Percentiles rank a stretch among this genome's conserved stretches.
These are phyloP conservation scores for Ferdinandea cuprea DNA, from an alignment of 2,888 invertebrate species.

Conservation along the genomic window DNA sequence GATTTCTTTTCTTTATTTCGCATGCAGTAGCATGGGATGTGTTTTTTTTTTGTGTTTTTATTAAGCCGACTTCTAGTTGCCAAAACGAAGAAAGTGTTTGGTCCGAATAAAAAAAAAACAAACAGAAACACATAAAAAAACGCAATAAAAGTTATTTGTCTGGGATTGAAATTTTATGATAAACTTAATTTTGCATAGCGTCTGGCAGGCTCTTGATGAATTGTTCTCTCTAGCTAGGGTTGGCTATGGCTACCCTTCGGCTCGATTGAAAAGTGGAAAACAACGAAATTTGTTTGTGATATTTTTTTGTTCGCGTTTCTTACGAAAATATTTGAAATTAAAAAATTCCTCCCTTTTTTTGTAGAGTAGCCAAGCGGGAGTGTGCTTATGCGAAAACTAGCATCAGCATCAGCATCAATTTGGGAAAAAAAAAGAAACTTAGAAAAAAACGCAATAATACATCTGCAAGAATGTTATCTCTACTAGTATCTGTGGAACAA, in stretches of 20 bases:
- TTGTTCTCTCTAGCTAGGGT: slow-evolving; percentile 24
- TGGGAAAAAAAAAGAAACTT: slow-evolving; percentile 1
- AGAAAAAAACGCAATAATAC: slow-evolving; percentile 49
- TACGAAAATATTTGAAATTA: slow-evolving; percentile 67
- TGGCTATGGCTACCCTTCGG: not conserved
- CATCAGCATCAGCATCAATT: slow-evolving; percentile 36
- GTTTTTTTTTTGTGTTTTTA: too few species aligned
- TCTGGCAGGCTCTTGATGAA: slow-evolving; percentile 64
- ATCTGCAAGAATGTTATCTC: slow-evolving; percentile 71
- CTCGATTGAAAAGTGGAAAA: not conserved
- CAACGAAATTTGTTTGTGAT: not conserved
- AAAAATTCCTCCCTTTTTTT: slow-evolving; percentile 49
- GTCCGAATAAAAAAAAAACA: slow-evolving; percentile 4
- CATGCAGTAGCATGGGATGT: slow-evolving; percentile 9
- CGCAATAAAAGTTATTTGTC: slow-evolving; percentile 69
- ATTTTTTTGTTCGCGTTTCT: slow-evolving; percentile 11
- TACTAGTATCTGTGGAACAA: slow-evolving; percentile 38
- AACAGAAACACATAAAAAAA: not conserved
- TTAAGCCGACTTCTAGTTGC: not conserved
- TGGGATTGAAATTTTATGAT: slow-evolving; percentile 72
- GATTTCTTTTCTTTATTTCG: slow-evolving; percentile 31
- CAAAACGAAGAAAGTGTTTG: slow-evolving; percentile 55
- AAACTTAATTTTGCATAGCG: slow-evolving; percentile 73
- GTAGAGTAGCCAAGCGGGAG: too few species aligned
- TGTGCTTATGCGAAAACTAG: not conserved